phyloP scores from a whole-genome alignment of 1,140 invertebrate species.

The Cyrtorhinus lividipennis region DNA sequence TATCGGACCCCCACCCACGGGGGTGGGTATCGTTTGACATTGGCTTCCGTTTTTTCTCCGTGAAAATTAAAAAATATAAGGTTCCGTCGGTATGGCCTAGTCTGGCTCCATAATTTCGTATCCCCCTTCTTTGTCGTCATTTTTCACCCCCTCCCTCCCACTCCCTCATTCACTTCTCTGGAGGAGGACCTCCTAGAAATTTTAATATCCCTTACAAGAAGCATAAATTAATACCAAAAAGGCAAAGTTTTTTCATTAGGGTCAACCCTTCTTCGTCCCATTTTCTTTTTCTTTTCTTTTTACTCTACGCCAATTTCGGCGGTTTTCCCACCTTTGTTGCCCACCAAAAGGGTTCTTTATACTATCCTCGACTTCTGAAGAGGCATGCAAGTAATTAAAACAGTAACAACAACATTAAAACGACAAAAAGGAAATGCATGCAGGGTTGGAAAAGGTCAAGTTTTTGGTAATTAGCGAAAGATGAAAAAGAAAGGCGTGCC shows the following conservation, averaged over 20 bases:
- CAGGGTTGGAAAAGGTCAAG: slow-evolving; percentile 8
- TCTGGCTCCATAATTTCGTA: too few species aligned
- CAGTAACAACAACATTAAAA: slow-evolving; percentile 18
- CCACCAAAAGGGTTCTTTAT: background rate
- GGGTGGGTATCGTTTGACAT: slow-evolving; percentile 18
- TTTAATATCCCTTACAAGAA: slow-evolving; percentile 19
- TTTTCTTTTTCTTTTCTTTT: background rate
- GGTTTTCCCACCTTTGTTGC: background rate
- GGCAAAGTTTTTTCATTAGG: slow-evolving; percentile 18
- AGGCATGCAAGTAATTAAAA: slow-evolving; percentile 20
- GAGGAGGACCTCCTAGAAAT: slow-evolving; percentile 10
- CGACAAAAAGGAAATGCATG: background rate
- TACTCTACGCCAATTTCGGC: too few species aligned
- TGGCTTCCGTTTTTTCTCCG: slow-evolving; percentile 15
- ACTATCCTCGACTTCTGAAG: slow-evolving; percentile 15
- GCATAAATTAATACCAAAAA: slow-evolving; percentile 19
- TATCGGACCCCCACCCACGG: background rate
- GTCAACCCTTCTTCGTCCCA: background rate
- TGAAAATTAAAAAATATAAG: slow-evolving; percentile 19
- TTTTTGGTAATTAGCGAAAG: slow-evolving; percentile 16
- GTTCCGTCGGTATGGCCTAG: background rate
- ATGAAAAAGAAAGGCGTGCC: too few species aligned
- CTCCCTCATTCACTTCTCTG: background rate
- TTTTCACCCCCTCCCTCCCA: too few species aligned
- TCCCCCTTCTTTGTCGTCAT: too few species aligned